A percentile compares a stretch with the other conserved stretches of the same genome.
Evolutionary conservation across 2,888 invertebrate genomes (phyloP).

Genomic region (Ectobius pallidus): DNA sequence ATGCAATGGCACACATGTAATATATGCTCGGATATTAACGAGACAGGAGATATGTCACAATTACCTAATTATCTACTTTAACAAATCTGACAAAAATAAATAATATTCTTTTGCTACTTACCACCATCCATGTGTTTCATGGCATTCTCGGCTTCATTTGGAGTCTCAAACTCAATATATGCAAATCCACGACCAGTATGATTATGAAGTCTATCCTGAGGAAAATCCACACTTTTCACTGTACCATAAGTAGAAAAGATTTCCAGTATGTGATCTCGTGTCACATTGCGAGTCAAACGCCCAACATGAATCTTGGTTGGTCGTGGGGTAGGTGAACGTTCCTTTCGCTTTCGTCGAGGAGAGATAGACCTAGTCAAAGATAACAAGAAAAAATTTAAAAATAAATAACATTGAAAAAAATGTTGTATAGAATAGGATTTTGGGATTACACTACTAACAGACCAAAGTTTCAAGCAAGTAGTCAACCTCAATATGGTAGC

Average conservation of each 20-base stretch:
- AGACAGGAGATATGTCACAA: no score
- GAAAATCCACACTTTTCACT: slow-evolving; percentile 89
- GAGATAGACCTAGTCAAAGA: slow-evolving; percentile 59
- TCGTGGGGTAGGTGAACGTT: slow-evolving; percentile 87
- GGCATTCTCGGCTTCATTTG: slow-evolving; percentile 97
- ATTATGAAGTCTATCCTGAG: slow-evolving; percentile 85
- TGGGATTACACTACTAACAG: no score
- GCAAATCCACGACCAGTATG: slow-evolving; percentile 92
- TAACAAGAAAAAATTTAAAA: background rate
- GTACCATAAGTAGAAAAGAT: slow-evolving; percentile 89
- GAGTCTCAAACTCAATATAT: slow-evolving; percentile 91
- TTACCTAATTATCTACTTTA: no score
- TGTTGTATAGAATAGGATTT: no score
- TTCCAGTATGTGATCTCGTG: slow-evolving; percentile 86
- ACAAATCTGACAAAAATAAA: no score
- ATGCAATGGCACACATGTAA: no score
- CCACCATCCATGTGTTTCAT: slow-evolving; percentile 99
- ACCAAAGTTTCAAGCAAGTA: no score
- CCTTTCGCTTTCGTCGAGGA: slow-evolving; percentile 72
- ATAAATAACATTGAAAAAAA: no score
- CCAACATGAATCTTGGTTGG: slow-evolving; percentile 95
- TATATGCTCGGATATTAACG: no score
- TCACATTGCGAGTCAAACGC: slow-evolving; percentile 89
- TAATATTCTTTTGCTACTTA: no score
- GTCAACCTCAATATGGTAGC: no score